Evolutionary conservation across 2,797 vertebrate genomes (phyloP).

Genomic region (Streptopelia turtur): DNA sequence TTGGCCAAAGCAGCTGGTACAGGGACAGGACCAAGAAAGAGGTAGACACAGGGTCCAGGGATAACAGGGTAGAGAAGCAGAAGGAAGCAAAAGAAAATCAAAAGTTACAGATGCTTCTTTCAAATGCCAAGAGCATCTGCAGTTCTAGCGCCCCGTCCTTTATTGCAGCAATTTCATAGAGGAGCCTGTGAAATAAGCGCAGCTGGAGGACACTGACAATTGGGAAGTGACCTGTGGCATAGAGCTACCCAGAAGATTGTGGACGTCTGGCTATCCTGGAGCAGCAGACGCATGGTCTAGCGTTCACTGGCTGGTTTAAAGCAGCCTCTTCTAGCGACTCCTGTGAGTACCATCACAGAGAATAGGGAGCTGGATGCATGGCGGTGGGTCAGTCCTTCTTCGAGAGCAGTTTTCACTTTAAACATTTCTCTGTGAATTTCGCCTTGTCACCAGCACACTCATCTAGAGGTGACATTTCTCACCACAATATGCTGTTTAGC

Average conservation of each 20-base stretch:
- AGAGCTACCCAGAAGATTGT: not conserved
- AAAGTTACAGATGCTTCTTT: not conserved
- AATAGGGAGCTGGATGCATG: not conserved
- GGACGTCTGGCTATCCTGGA: not conserved
- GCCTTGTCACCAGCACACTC: not conserved
- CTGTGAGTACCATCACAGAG: not conserved
- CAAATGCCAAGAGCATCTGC: not conserved
- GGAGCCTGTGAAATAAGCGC: not conserved
- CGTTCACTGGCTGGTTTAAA: not conserved
- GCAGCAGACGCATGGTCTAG: not conserved
- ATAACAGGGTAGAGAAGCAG: conserved; percentile 2
- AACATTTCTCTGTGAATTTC: not conserved
- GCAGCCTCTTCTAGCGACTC: not conserved
- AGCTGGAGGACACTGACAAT: not conserved
- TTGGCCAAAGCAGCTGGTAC: conserved; percentile 32
- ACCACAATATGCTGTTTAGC: not conserved
- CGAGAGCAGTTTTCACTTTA: not conserved
- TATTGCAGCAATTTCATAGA: not conserved
- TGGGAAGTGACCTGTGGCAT: conserved; percentile 32
- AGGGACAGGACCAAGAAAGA: not conserved
- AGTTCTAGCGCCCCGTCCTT: not conserved
- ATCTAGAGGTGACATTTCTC: not conserved
- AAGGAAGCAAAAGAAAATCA: conserved; percentile 31
- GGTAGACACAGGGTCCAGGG: not conserved
- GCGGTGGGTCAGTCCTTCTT: not conserved